Evolutionary conservation across 1,140 invertebrate genomes (phyloP).

Genomic region (Macrotrachela quadricornifera): DNA sequence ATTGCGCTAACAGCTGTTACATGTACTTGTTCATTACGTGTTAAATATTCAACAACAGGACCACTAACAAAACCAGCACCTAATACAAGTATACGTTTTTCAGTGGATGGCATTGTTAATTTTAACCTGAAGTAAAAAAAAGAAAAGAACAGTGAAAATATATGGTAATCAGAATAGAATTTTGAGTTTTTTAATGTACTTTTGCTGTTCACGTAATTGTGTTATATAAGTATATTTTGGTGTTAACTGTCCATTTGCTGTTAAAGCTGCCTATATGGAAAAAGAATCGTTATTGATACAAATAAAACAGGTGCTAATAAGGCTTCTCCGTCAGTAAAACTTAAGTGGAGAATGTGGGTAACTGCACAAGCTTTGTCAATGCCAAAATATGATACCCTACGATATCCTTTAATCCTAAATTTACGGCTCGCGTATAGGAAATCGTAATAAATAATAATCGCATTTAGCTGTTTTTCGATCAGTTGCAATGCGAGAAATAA

Average conservation of each 20-base stretch:
- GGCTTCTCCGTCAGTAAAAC: slow-evolving; percentile 58
- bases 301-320: slow-evolving; percentile 21
- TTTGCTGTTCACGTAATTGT: slow-evolving; percentile 46
- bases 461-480: no score
- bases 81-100: slow-evolving; percentile 51
- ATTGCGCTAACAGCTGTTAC: slow-evolving; percentile 43
- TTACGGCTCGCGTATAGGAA: no score
- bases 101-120: slow-evolving; percentile 10
- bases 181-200: slow-evolving; percentile 20
- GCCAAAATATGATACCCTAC: no score
- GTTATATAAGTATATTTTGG: slow-evolving; percentile 81
- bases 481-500: no score
- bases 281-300: background rate
- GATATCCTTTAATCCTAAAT: no score
- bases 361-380: no score
- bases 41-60: slow-evolving; percentile 76
- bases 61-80: slow-evolving; percentile 82
- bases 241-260: slow-evolving; percentile 74
- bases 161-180: no score
- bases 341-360: no score
- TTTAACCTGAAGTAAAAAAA: no score
- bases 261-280: slow-evolving; percentile 61
- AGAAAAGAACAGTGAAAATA: no score
- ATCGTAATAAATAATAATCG: no score
- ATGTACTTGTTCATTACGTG: slow-evolving; percentile 49